phyloP scores from a whole-genome alignment of 2,113 vertebrate species.

The Lasiurus cinereus region DNA sequence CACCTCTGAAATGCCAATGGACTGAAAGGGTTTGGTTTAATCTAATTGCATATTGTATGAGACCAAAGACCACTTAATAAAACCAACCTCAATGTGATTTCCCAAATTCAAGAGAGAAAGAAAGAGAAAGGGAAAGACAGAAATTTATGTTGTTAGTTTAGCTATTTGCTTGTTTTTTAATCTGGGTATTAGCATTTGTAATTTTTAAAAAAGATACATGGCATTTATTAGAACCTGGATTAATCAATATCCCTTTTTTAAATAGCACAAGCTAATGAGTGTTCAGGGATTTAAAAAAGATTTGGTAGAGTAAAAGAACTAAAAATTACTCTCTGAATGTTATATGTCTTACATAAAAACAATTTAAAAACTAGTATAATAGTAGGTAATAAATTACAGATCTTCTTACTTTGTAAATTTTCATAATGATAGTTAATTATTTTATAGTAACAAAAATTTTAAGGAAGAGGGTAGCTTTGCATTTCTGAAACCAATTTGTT shows the following conservation, averaged over 20 bases:
- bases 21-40: neutral
- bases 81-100: neutral
- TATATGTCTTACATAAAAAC: constrained; percentile 61
- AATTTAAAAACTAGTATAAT: neutral
- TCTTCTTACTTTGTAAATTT: constrained; percentile 32
- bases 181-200: constrained; percentile 55
- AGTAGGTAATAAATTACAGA: neutral
- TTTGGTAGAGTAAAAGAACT: constrained; percentile 64
- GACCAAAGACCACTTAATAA: neutral
- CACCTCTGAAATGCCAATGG: neutral
- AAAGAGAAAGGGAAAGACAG: neutral
- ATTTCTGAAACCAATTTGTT: constrained; percentile 41
- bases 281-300: constrained; percentile 62
- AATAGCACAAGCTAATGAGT: constrained; percentile 74
- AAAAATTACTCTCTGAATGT: constrained; percentile 70
- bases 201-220: constrained; percentile 55
- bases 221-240: constrained; percentile 76
- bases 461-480: neutral
- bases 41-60: neutral
- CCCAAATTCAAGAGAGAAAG: neutral
- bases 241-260: constrained; percentile 81
- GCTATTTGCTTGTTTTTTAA: constrained; percentile 69
- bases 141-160: constrained; percentile 55
- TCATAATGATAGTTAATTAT: constrained; percentile 19
- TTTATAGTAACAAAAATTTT: constrained; percentile 43